Base-by-base conservation (phyloP, 92 coral and sea anemone species). In the Porites cylindrica region DNA sequence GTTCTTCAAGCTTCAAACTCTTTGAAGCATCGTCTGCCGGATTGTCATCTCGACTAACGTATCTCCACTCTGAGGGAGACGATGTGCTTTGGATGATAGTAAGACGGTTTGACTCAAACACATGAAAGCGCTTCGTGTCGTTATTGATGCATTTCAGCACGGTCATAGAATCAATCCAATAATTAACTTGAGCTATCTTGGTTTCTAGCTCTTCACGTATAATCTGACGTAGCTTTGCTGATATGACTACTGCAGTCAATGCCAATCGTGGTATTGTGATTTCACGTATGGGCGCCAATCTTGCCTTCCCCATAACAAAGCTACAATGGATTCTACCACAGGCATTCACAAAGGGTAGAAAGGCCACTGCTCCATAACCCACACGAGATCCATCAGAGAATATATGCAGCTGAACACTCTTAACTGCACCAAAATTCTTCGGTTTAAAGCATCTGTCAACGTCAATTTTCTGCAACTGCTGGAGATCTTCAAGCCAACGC, bases 101-200 rank as follows among this genome's bases (percentile, higher is more conserved):
- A 50, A 81, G 62, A 6, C 76, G 76, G 69, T 81, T 81, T 16
- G 76, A 81, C 17, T 81, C 85, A 20, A 81, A 67, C 0, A 77
- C 69, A 47, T 81, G 85, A 13, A 81, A 81, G 3, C 85, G 38
- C 19, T 68, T 81, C 3, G 24, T 7, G 50, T 81, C 85, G 10
- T 82, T 82, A 8, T 52, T 60, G 7, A 79, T 19, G 72, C 83
- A 79, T 43, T 79, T 78, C 63, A 78, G 43, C 67, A 91, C 91
- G 20, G 91, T 72, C 13, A 76, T 86, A 51, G 82, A 81, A 66
- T 91, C 91, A 10, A 89, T 82, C 91, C 91, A 91, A 65, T 76
- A 86, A 17, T 54, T 72, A 38, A 77, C 66, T 59, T n/a, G 58
- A 17, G 81, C 79, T 47, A 86, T 50, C 64, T 64, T 32, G 18